Conservation (phyloP, 2,797 vertebrate species). For the Oryzias sinensis region DNA sequence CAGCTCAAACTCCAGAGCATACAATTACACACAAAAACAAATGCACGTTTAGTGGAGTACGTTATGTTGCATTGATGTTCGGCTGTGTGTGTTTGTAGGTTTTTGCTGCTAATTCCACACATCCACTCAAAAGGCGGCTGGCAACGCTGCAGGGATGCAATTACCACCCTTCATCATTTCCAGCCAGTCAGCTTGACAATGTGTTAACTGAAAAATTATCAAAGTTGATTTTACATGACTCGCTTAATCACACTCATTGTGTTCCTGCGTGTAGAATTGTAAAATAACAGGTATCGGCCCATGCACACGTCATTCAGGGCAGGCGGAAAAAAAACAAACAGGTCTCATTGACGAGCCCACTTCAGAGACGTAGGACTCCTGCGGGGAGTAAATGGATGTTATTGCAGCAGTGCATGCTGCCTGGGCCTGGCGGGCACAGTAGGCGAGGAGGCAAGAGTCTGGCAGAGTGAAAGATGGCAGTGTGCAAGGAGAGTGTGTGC, state of each 20-base stretch:
- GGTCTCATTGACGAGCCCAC: constrained; percentile 54
- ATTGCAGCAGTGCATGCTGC: constrained; percentile 54
- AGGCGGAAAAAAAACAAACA: constrained; percentile 30
- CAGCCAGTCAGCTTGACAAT: constrained; percentile 64
- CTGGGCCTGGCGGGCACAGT: constrained; percentile 64
- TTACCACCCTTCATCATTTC: constrained; percentile 70
- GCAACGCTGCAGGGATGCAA: constrained; percentile 72
- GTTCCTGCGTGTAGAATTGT: constrained; percentile 11
- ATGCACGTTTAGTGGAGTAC: not conserved
- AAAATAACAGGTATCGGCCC: constrained; percentile 41
- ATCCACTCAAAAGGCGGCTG: constrained; percentile 49
- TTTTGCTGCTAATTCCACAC: constrained; percentile 43
- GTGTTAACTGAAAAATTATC: constrained; percentile 73
- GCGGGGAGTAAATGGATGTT: constrained; percentile 71
- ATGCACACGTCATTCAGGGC: not conserved
- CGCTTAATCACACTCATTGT: constrained; percentile 67
- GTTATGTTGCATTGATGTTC: constrained; percentile 12
- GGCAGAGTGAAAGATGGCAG: constrained; percentile 75
- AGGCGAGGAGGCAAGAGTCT: constrained; percentile 63
- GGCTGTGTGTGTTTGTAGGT: constrained; percentile 28
- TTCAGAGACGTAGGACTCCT: constrained; percentile 49
- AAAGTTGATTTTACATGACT: constrained; percentile 77
- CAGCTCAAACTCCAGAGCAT: constrained; percentile 30
- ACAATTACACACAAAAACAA: constrained; percentile 25
- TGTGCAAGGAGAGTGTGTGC: constrained; percentile 58